Evolutionary conservation across 2,797 vertebrate species (phyloP).

Genomic region (Geotrypetes seraphini): DNA sequence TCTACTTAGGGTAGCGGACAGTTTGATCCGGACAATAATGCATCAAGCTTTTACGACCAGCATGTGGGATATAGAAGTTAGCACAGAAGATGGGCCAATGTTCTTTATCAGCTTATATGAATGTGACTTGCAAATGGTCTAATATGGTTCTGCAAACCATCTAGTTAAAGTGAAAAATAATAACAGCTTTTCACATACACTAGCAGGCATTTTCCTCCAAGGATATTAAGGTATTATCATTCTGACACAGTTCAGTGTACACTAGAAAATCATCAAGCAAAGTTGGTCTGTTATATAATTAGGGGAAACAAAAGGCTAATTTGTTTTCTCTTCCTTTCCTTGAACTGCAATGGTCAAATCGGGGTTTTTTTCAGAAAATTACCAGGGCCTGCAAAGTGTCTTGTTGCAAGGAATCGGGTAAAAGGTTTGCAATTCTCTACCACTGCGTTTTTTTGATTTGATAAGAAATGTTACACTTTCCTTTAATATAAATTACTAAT

Average conservation of each 20-base stretch:
- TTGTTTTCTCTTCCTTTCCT: background rate
- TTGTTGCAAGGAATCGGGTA: background rate
- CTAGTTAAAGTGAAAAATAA: too few species aligned
- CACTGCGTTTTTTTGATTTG: background rate
- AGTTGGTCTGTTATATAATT: background rate
- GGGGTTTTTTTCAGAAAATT: conserved; percentile 5
- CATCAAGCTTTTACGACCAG: too few species aligned
- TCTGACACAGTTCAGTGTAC: too few species aligned
- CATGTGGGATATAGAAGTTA: too few species aligned
- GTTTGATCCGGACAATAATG: too few species aligned
- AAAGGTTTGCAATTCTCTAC: background rate
- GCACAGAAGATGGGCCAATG: too few species aligned
- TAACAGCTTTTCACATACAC: too few species aligned
- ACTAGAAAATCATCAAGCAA: background rate
- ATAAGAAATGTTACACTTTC: background rate
- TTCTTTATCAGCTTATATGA: too few species aligned
- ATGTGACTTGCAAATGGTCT: too few species aligned
- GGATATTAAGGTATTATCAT: too few species aligned
- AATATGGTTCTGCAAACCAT: too few species aligned
- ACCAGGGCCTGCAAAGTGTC: background rate
- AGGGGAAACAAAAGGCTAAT: background rate
- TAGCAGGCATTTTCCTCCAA: background rate
- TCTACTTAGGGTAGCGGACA: too few species aligned
- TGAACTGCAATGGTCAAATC: background rate
- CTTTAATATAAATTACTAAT: background rate